phyloP scores from a whole-genome alignment of 2,113 vertebrate genomes.

The Andinoacara biseriatus region DNA sequence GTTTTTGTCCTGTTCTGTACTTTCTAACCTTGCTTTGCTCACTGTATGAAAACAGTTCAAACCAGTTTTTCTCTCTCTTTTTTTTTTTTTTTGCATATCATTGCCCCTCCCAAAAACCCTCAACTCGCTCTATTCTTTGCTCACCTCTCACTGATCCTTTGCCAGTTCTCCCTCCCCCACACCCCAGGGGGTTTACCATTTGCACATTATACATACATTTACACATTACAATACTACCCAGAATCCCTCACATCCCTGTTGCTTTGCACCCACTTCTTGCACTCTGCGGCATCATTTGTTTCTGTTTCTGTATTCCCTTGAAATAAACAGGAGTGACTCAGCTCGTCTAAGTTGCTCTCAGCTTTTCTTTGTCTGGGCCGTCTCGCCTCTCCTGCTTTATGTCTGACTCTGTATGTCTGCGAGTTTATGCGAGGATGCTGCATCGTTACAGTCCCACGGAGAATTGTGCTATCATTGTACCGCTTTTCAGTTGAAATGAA shows the following conservation, averaged over 20 bases:
- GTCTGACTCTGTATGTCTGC: constrained; percentile 36
- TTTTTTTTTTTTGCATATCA: constrained; percentile 2
- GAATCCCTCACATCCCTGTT: neutral
- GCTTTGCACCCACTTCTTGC: neutral
- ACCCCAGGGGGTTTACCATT: constrained; percentile 40
- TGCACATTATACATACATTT: constrained; percentile 54
- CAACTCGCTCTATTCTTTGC: constrained; percentile 13
- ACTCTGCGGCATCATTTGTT: constrained; percentile 37
- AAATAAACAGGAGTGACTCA: constrained; percentile 57
- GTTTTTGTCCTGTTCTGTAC: neutral
- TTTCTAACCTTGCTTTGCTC: neutral
- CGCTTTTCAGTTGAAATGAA: constrained; percentile 11
- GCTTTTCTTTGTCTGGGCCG: constrained; percentile 56
- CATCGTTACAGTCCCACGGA: constrained; percentile 16
- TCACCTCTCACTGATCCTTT: constrained; percentile 66
- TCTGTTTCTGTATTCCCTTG: constrained; percentile 17
- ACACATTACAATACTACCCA: constrained; percentile 52
- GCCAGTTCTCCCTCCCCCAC: constrained; percentile 60
- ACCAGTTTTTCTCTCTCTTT: neutral
- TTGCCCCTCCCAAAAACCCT: neutral
- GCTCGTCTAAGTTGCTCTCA: constrained; percentile 17
- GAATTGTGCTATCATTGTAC: constrained; percentile 22
- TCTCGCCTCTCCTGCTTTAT: constrained; percentile 40
- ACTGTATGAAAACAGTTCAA: neutral
- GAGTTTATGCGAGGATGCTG: constrained; percentile 1